A percentile compares a stretch with the other conserved stretches of the same genome.
Evolutionary conservation across 2,888 invertebrate species (phyloP).

Genomic region (Drosophila diplacantha): DNA sequence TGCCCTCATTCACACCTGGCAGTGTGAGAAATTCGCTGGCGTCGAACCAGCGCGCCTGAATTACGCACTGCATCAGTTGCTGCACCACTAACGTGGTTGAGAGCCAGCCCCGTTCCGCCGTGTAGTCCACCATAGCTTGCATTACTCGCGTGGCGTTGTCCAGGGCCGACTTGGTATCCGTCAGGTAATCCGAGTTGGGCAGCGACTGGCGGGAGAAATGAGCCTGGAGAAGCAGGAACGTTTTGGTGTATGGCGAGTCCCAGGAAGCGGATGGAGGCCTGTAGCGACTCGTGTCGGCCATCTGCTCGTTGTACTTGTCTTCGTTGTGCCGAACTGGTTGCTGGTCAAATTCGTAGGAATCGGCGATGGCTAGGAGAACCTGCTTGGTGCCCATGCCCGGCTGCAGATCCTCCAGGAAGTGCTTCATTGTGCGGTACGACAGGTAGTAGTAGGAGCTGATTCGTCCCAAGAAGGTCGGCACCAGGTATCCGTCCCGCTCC

Average conservation of each 20-base stretch:
- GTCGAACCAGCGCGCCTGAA: conserved; percentile 93
- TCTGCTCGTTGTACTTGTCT: conserved; percentile 93
- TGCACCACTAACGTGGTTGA: conserved; percentile 87
- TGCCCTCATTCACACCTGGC: conserved; percentile 85
- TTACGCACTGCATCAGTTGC: conserved; percentile 90
- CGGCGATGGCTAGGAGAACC: conserved; percentile 87
- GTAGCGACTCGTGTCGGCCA: conserved; percentile 87
- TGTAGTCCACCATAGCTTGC: conserved; percentile 97
- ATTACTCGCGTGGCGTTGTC: conserved; percentile 97
- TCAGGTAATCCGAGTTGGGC: conserved; percentile 95
- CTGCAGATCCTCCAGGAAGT: conserved; percentile 86
- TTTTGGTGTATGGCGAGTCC: conserved; percentile 96
- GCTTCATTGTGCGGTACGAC: conserved; percentile 92
- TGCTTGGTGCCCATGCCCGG: conserved; percentile 83
- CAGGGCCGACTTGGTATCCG: conserved; percentile 96
- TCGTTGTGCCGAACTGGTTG: conserved; percentile 99
- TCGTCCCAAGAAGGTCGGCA: conserved; percentile 89
- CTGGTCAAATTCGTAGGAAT: conserved; percentile 93
- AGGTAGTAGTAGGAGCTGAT: conserved; percentile 98
- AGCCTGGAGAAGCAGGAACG: conserved; percentile 94
- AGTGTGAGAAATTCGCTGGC: conserved; percentile 86
- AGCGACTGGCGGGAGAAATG: conserved; percentile 90
- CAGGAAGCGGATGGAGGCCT: conserved; percentile 85
- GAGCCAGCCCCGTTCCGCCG: conserved; percentile 94
- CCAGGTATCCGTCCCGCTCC: conserved; percentile 80